A percentile compares a stretch with the other conserved stretches of the same genome.
Evolutionary conservation across 2,113 vertebrate genomes (phyloP).

Genomic region (Aegithalos caudatus): DNA sequence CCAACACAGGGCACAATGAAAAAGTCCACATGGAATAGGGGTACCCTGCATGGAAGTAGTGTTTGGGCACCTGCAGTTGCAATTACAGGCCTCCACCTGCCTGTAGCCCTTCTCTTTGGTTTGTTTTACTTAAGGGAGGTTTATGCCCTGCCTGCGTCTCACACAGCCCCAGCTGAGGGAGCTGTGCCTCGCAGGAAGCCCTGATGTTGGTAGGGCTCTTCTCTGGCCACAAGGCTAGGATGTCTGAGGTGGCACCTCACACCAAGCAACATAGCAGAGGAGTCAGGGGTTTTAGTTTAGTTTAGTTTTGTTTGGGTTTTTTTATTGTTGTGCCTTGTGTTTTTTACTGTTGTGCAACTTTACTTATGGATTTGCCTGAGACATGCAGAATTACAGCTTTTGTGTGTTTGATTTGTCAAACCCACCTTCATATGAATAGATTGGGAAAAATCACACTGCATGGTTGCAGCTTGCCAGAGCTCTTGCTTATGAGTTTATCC

Average conservation of each 20-base stretch:
- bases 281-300: neutral
- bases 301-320: neutral
- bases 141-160: neutral
- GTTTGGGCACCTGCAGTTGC: neutral
- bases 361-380: neutral
- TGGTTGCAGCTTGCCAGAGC: neutral
- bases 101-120: neutral
- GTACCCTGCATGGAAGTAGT: no score
- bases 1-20: neutral
- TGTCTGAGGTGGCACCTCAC: rapidly evolving
- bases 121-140: neutral
- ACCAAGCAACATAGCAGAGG: neutral
- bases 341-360: neutral
- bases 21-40: neutral
- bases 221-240: neutral
- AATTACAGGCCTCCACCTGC: neutral
- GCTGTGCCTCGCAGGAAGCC: neutral
- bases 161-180: rapidly evolving
- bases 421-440: rapidly evolving
- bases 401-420: neutral
- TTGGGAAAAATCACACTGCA: neutral
- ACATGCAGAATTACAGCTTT: neutral
- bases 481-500: neutral
- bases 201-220: neutral
- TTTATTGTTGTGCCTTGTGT: rapidly evolving